Evolutionary conservation across 2,113 vertebrate species (phyloP).

Genomic region (Halichoeres trimaculatus): DNA sequence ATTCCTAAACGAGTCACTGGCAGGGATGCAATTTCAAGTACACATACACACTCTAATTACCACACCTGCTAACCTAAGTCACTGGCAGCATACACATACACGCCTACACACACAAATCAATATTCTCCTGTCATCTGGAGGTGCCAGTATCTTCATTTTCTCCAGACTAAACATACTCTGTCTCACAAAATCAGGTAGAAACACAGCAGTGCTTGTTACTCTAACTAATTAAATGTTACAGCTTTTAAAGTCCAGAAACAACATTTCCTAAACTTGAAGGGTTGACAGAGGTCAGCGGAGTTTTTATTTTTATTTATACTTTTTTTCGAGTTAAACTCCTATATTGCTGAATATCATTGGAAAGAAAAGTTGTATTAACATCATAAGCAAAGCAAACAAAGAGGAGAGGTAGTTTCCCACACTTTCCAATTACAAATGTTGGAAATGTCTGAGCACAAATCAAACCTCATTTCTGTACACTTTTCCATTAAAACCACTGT

Average conservation of each 20-base stretch:
- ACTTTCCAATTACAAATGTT: neutral
- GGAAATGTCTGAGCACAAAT: no score
- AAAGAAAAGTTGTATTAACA: no score
- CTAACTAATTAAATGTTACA: neutral
- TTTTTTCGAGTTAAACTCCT: no score
- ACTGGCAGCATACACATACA: conserved; percentile 28
- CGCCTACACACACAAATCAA: conserved; percentile 33
- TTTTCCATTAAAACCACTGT: conserved; percentile 2
- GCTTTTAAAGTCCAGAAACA: neutral
- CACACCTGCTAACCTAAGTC: conserved; percentile 9
- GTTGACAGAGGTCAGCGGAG: no score
- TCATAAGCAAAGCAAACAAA: no score
- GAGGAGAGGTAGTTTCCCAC: no score
- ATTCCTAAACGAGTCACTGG: conserved; percentile 54
- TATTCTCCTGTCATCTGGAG: conserved; percentile 8
- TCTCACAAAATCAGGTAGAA: conserved; percentile 11
- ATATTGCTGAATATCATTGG: no score
- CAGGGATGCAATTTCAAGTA: conserved; percentile 24
- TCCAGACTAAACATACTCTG: neutral
- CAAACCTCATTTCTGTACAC: no score
- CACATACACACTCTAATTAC: conserved; percentile 16
- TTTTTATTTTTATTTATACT: no score
- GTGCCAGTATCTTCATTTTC: neutral
- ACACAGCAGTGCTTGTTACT: neutral
- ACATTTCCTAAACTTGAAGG: neutral